Base-by-base conservation (phyloP, 2,888 invertebrate species). In the Cantharis flavilabris region DNA sequence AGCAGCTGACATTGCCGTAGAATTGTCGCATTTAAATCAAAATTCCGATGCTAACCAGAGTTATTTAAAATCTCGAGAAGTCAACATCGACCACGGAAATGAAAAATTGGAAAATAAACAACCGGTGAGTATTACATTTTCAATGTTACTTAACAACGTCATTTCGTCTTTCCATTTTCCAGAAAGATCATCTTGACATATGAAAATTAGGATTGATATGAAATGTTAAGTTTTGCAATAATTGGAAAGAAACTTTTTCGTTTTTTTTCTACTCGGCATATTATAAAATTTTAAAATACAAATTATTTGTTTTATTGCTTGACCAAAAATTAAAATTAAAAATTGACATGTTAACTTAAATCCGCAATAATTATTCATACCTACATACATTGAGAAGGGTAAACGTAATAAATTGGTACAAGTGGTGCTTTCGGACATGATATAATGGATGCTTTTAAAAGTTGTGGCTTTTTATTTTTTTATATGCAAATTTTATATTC, bases 1-100 rank as follows among this genome's bases (percentile, higher is more conserved):
- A 71, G 98, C 96, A 16, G 94, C 95, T 73, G 90, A 94, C 86
- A 95, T 98, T 82, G 95, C 97, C 2, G 90, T 92, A 20, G 91
- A 92, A 85, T 90, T 93, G 84, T 89, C 89, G 85, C 89, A 89
- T 85, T 83, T 90, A 83, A 80, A 64, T 14, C 64, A 73, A 70
- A 28, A 69, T 63, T 75, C 69, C 18, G 63, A 69, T 23, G 33
- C 49, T n/a, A 49, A n/a, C 49, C n/a, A 49, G n/a, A n/a, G n/a
- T 49, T 49, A 49, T 49, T 49, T 49, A n/a, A 49, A 49, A 49
- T 49, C 49, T n/a, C 49, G n/a, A n/a, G n/a, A 5, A 49, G 49
- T 49, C 7, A n/a, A 49, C 49, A 9, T 49, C 70, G 75, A 75
- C 3, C 30, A 49, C 3, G 62, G 65, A 23, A 18, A 67, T 69